Conservation (phyloP, 1,140 invertebrate species). For the Hermetia illucens region DNA sequence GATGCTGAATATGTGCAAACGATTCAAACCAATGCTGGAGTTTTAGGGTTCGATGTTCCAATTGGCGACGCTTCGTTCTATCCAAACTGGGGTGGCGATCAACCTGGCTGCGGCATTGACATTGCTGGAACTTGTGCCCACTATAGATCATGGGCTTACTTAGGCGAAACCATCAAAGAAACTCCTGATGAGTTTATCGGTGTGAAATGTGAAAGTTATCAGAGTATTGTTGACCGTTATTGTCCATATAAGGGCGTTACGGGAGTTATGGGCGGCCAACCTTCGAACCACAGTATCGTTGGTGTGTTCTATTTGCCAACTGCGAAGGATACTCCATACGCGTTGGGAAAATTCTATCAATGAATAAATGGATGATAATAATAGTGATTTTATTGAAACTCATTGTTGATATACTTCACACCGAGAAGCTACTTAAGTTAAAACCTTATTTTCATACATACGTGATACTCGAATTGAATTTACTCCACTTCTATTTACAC, state of each 20-base stretch:
- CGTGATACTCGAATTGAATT: too few species aligned
- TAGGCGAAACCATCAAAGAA: constrained; percentile 32
- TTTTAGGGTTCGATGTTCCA: constrained; percentile 33
- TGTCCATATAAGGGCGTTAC: constrained; percentile 15
- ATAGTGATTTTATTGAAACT: too few species aligned
- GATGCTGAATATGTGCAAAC: constrained; percentile 27
- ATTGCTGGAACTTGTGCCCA: constrained; percentile 32
- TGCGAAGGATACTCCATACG: constrained; percentile 8
- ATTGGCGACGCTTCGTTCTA: constrained; percentile 37
- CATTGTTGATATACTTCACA: too few species aligned
- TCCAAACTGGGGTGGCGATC: constrained; percentile 33
- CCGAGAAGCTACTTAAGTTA: too few species aligned
- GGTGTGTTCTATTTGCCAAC: constrained; percentile 14
- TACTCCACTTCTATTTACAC: too few species aligned
- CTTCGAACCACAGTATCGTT: constrained; percentile 6
- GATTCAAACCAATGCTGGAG: constrained; percentile 42
- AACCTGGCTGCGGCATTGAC: constrained; percentile 37
- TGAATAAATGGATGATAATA: too few species aligned
- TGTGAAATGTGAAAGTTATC: constrained; percentile 10
- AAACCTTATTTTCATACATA: too few species aligned
- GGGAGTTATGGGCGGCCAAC: constrained; percentile 9
- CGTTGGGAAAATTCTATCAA: too few species aligned
- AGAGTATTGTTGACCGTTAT: constrained; percentile 12
- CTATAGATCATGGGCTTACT: constrained; percentile 37
- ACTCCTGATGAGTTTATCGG: constrained; percentile 12